phyloP scores from a whole-genome alignment of 2,113 vertebrate species.

The Etheostoma cragini region DNA sequence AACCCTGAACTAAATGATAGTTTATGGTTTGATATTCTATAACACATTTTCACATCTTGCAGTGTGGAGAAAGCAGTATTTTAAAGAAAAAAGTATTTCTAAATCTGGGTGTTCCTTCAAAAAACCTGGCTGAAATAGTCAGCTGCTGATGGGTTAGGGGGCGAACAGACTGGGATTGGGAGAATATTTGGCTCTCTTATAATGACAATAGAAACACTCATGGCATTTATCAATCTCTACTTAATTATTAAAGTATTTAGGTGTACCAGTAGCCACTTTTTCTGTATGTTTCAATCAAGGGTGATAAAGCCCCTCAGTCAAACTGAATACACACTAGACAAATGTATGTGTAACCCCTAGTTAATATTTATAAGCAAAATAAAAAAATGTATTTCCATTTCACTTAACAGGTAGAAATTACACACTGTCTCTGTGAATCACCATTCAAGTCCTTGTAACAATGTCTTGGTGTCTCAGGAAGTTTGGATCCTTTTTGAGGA shows the following conservation, averaged over 20 bases:
- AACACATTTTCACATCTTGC: background rate
- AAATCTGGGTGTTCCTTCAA: background rate
- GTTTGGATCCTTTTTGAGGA: background rate
- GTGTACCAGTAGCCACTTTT: background rate
- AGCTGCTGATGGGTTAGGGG: background rate
- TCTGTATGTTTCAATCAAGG: no score
- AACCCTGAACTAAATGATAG: background rate
- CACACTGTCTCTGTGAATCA: background rate
- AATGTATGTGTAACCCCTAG: background rate
- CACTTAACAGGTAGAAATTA: background rate
- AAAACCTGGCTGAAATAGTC: background rate
- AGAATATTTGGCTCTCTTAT: background rate
- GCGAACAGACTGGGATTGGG: background rate
- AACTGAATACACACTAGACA: background rate
- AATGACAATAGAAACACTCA: background rate
- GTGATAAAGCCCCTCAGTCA: background rate
- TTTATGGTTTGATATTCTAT: background rate
- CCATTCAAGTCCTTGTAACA: background rate
- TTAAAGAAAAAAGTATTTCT: background rate
- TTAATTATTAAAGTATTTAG: background rate
- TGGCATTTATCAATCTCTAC: background rate
- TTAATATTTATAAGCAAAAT: background rate
- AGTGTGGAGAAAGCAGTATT: background rate
- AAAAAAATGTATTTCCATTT: background rate
- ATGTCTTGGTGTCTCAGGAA: slow-evolving; percentile 3